A percentile compares a stretch with the other conserved stretches of the same genome.
Evolutionary conservation across 2,113 vertebrate species (phyloP).

Genomic region (chimpanzee (Pan troglodytes)): NHGRI_mPanTro3-v2.1_pri NC_072401.2:42433001-42433500

Average conservation of each 20-base stretch:
- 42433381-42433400: neutral
- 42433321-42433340: neutral
- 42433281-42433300: neutral
- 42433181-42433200: neutral
- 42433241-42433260: neutral
- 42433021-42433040: neutral
- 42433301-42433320: neutral
- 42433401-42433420: neutral
- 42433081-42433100: neutral
- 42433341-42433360: neutral
- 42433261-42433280: neutral
- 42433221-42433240: neutral
- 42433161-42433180: neutral
- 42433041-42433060: neutral
- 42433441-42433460: slow-evolving; percentile 66
- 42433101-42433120: neutral
- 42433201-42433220: neutral
- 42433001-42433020: neutral
- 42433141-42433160: neutral
- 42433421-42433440: slow-evolving; percentile 24
- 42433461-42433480: slow-evolving; percentile 87
- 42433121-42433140: neutral
- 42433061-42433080: neutral
- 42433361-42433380: neutral
- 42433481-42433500: slow-evolving; percentile 86